Conservation (phyloP, 2,888 invertebrate species). For the Linnaemya vulpina region DNA sequence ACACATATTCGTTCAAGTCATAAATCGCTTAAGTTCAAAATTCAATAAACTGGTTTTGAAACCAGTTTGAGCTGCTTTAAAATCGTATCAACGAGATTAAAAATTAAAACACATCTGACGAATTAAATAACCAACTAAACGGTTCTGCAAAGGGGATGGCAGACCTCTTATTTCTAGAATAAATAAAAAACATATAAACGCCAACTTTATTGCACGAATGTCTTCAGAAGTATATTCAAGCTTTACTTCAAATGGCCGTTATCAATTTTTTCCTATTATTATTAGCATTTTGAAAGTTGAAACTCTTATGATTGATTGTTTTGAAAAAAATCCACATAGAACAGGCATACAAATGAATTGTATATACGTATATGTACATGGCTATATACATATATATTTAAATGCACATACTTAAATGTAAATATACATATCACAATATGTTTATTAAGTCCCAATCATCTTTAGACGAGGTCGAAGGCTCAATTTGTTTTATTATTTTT, state of each 20-base stretch:
- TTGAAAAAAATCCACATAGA: slow-evolving; percentile 3
- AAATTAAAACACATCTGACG: slow-evolving; percentile 57
- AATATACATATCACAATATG: slow-evolving; percentile 4
- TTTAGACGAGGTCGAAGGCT: slow-evolving; percentile 72
- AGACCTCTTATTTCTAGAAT: background rate
- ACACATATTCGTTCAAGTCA: slow-evolving; percentile 15
- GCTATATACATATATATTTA: background rate
- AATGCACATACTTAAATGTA: too few relatives aligned
- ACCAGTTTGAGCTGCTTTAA: slow-evolving; percentile 49
- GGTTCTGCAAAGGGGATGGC: slow-evolving; percentile 9
- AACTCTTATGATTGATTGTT: slow-evolving; percentile 38
- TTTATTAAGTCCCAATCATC: slow-evolving; percentile 44
- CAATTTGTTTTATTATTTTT: slow-evolving; percentile 58
- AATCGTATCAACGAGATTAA: slow-evolving; percentile 44
- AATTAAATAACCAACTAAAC: slow-evolving; percentile 22
- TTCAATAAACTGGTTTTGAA: slow-evolving; percentile 59
- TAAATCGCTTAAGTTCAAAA: slow-evolving; percentile 63
- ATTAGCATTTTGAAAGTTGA: slow-evolving; percentile 7
- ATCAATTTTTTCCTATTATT: slow-evolving; percentile 73
- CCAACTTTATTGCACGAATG: slow-evolving; percentile 17
- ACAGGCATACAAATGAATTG: background rate
- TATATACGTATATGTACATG: background rate
- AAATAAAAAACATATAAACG: background rate
- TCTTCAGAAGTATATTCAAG: background rate
- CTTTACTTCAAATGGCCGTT: slow-evolving; percentile 72